Conservation (phyloP, 2,113 vertebrate genomes). For the Microtus pennsylvanicus region DNA sequence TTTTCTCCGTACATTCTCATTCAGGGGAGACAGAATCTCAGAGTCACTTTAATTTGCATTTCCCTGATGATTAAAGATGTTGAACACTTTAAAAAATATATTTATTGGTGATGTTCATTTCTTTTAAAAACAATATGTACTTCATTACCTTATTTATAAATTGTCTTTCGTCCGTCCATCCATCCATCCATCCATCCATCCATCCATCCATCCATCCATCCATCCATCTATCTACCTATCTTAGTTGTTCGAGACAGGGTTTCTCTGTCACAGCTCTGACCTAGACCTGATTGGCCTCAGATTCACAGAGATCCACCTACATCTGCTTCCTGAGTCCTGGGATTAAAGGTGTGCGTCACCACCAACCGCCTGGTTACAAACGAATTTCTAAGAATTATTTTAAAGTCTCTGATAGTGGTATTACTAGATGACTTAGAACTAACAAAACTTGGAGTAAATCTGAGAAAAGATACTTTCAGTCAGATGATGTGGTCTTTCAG, state of each 20-base stretch:
- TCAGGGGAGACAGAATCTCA: not conserved
- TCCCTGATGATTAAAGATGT: too few species aligned
- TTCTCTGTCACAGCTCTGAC: too few species aligned
- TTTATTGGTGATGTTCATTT: not conserved
- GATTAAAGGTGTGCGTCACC: not conserved
- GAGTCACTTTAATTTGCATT: not conserved
- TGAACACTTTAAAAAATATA: not conserved
- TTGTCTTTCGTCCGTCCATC: not conserved
- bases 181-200: too few species aligned
- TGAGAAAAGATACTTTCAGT: slow-evolving; percentile 43
- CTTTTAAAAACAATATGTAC: not conserved
- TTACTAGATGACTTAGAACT: slow-evolving; percentile 49
- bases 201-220: too few species aligned
- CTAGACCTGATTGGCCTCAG: too few species aligned
- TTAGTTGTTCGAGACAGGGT: too few species aligned
- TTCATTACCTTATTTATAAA: not conserved
- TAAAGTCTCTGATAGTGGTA: slow-evolving; percentile 22
- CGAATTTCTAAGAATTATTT: slow-evolving; percentile 26
- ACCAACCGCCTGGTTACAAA: not conserved
- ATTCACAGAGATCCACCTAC: too few species aligned
- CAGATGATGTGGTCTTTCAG: slow-evolving; percentile 6
- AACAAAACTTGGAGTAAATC: slow-evolving; percentile 21
- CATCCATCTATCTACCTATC: too few species aligned
- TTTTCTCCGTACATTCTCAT: not conserved
- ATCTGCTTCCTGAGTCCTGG: not conserved